Percentiles rank a stretch among this genome's conserved stretches.
Evolutionary conservation across 92 coral and sea anemone species (phyloP).

Genomic region (Porites evermanni): DNA sequence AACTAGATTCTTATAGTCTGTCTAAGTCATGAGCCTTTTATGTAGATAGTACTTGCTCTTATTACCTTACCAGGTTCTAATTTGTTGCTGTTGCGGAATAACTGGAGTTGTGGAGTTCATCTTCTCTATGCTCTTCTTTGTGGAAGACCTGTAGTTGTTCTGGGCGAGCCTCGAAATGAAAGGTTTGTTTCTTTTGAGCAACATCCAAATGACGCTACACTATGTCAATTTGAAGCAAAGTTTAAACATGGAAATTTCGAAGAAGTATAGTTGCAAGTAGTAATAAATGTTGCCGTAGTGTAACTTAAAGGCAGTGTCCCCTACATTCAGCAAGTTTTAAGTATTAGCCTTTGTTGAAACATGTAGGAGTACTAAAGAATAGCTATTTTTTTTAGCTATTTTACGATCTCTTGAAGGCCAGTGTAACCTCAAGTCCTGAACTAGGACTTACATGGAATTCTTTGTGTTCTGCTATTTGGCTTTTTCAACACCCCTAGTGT

Average conservation of each 20-base stretch:
- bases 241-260: no score
- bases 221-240: neutral
- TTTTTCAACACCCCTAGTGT: neutral
- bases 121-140: slow-evolving; percentile 80
- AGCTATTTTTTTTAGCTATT: no score
- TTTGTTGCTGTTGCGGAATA: slow-evolving; percentile 74
- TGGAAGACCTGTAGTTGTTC: slow-evolving; percentile 88
- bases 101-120: slow-evolving; percentile 84
- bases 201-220: neutral
- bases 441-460: neutral
- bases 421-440: neutral
- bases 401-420: no score
- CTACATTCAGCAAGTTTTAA: no score
- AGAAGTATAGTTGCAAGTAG: no score
- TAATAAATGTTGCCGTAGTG: no score
- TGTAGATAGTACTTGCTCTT: neutral
- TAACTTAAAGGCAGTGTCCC: no score
- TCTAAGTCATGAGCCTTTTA: neutral
- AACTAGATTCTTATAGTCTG: no score
- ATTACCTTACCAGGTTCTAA: slow-evolving; percentile 26
- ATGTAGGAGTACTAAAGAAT: no score
- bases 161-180: slow-evolving; percentile 84
- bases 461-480: neutral
- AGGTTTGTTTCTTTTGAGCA: slow-evolving; percentile 48
- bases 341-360: no score